These are phyloP conservation scores for Pelobates fuscus DNA, from an alignment of 2,113 vertebrate species.

Conservation along the genomic window DNA sequence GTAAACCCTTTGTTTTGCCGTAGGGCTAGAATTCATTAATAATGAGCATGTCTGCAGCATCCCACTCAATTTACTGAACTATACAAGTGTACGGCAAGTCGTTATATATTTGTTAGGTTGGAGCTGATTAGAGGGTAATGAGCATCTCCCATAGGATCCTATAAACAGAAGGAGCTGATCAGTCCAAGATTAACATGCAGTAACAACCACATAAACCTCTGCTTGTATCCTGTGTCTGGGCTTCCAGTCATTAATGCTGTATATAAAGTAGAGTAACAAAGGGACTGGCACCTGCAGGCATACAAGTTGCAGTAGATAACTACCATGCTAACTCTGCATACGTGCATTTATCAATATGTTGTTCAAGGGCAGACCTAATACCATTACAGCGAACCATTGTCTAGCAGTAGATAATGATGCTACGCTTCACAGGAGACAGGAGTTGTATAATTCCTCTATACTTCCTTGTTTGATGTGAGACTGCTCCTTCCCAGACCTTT, in stretches of 20 bases:
- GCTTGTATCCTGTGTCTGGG: constrained; percentile 3
- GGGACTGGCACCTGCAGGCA: not conserved
- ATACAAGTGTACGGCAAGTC: not conserved
- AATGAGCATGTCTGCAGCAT: constrained; percentile 14
- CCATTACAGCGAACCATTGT: too few relatives aligned
- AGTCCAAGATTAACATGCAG: constrained; percentile 38
- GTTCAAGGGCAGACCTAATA: not conserved
- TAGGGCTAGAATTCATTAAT: not conserved
- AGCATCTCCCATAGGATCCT: constrained; percentile 34
- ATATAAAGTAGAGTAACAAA: not conserved
- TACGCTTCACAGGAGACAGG: too few relatives aligned
- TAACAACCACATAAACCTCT: constrained; percentile 33
- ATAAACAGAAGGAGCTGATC: constrained; percentile 35
- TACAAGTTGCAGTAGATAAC: not conserved
- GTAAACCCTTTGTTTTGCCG: too few relatives aligned
- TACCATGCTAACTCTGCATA: not conserved
- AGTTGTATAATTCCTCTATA: too few relatives aligned
- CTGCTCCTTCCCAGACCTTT: too few relatives aligned
- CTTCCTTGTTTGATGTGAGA: too few relatives aligned
- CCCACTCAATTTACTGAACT: not conserved
- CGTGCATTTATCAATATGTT: not conserved
- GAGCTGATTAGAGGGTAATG: constrained; percentile 33
- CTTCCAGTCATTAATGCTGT: constrained; percentile 13
- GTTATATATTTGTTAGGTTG: constrained; percentile 9
- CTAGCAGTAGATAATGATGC: too few relatives aligned